Evolutionary conservation across 2,797 vertebrate species (phyloP).

Genomic region (Carduelis carduelis): DNA sequence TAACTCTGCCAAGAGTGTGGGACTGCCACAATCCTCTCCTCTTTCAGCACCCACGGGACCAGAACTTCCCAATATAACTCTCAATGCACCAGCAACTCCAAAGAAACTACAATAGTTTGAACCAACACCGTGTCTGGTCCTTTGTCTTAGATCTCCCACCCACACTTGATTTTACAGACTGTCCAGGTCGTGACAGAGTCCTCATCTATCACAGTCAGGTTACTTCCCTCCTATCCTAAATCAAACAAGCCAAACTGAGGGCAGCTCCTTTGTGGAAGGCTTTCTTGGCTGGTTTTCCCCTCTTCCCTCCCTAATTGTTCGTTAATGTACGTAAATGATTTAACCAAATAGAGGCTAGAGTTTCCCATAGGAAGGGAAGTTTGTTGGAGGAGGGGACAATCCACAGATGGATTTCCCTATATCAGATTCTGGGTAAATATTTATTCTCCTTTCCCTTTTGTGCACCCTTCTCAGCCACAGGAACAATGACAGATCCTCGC

Average conservation of each 20-base stretch:
- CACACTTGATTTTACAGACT: constrained; percentile 2
- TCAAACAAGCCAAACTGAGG: neutral
- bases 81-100: neutral
- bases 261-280: neutral
- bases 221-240: constrained; percentile 23
- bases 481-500: neutral
- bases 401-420: neutral
- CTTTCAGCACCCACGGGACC: neutral
- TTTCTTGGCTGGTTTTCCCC: neutral
- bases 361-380: neutral
- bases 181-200: neutral
- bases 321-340: constrained; percentile 23
- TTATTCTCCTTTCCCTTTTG: constrained; percentile 45
- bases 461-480: neutral
- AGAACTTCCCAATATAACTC: neutral
- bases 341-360: constrained; percentile 36
- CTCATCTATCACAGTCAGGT: constrained; percentile 22
- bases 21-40: neutral
- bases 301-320: neutral
- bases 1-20: neutral
- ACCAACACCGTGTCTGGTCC: neutral
- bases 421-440: constrained; percentile 41
- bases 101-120: constrained; percentile 25
- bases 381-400: neutral
- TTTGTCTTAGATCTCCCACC: constrained; percentile 42